Percentiles rank a stretch among this genome's conserved stretches.
Conservation (phyloP, 1,140 invertebrate species). For the Drosophila virilis region DNA sequence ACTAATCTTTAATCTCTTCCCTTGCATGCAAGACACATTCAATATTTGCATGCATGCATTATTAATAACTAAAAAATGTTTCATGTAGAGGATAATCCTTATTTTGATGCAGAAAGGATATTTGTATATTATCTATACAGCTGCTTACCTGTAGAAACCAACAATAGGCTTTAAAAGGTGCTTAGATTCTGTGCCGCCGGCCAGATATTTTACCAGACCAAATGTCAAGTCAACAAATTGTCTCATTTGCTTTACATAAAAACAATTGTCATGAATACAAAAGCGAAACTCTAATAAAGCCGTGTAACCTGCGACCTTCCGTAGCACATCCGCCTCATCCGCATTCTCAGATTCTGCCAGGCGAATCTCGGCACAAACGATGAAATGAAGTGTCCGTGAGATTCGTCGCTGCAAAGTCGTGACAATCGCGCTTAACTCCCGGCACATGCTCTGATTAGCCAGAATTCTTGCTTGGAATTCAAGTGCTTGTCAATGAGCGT, state of each 20-base stretch:
- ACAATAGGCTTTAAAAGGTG: too few relatives aligned
- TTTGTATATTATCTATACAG: too few relatives aligned
- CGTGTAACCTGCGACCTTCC: conserved; percentile 28
- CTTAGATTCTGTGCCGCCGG: too few relatives aligned
- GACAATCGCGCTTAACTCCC: conserved; percentile 64
- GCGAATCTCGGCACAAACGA: conserved; percentile 43
- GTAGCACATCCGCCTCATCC: conserved; percentile 6
- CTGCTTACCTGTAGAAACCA: too few relatives aligned
- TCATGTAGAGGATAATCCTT: too few relatives aligned
- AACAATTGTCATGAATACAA: conserved; percentile 28
- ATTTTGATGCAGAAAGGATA: too few relatives aligned
- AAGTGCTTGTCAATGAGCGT: conserved; percentile 48
- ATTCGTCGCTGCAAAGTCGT: conserved; percentile 37
- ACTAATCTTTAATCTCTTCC: too few relatives aligned
- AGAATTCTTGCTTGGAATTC: conserved; percentile 41
- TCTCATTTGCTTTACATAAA: conserved; percentile 10
- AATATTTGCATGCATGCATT: too few relatives aligned
- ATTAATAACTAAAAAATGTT: too few relatives aligned
- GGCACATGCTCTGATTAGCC: conserved; percentile 71
- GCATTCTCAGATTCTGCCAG: not conserved
- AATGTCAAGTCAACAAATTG: not conserved
- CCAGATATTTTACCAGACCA: not conserved
- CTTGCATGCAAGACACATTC: too few relatives aligned
- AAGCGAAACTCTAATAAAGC: conserved; percentile 50
- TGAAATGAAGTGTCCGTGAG: conserved; percentile 39